Evolutionary conservation across 2,888 invertebrate genomes (phyloP), one percentile per base, ranked within the genome.

Genomic region (Lumbricus terrestris): DNA sequence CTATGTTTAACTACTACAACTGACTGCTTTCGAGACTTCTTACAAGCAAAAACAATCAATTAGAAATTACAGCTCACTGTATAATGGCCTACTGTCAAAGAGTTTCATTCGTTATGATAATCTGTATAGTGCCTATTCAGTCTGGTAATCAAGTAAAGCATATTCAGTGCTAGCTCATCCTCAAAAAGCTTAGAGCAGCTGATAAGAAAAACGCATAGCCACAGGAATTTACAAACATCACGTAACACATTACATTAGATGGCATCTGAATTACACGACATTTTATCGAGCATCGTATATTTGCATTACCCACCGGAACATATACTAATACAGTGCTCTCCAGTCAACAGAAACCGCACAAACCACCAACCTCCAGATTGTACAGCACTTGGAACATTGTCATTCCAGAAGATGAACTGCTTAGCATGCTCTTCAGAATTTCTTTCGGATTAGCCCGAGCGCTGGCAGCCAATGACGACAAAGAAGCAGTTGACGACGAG

Each of bases 311-410:
- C 13, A n/a, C n/a, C 29, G n/a, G 1, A 29, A 11, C 29, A 69
- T n/a, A 69, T 69, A 69, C 69, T n/a, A 69, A 69, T n/a, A 69
- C 69, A 69, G 69, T 69, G 69, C n/a, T 69, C 13, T n/a, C 85
- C 85, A 34, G 34, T 34, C 34, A 85, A 33, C 33, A 34, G 42
- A 18, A 69, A 33, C n/a, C n/a, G 89, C 6, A n/a, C n/a, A 33
- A 35, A 47, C 18, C n/a, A 89, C 91, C 90, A 91, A 95, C 95
- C 94, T 95, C 95, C 42, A 95, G 93, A 92, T 95, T 95, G 92
- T 95, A 95, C 37, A 95, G 93, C n/a, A 95, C 94, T 91, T 95
- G 94, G 92, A 95, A 95, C 47, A 95, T 94, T 23, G 95, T 94
- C 94, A 95, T 95, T 88, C 94, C 94, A 42, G 93, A 93, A 38